Percentiles rank a stretch among this genome's conserved stretches.
Conservation (phyloP, 1,140 invertebrate genomes). For the Pseudomyrmex sp. region DNA sequence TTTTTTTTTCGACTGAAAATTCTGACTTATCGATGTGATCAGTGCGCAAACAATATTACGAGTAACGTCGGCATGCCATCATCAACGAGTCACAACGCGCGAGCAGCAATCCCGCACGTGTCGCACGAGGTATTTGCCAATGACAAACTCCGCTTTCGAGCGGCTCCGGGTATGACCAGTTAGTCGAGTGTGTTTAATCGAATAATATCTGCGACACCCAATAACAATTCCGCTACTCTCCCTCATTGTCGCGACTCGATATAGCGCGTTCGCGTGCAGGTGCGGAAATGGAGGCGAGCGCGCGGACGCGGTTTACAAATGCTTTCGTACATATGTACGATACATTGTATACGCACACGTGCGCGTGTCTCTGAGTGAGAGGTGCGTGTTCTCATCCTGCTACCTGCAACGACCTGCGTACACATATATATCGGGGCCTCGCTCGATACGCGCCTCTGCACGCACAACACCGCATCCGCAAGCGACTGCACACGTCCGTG, state of each 20-base stretch:
- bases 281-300: conserved; percentile 40
- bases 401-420: conserved; percentile 2
- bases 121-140: conserved; percentile 69
- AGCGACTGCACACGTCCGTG: conserved; percentile 32
- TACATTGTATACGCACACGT: background rate
- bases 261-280: conserved; percentile 8
- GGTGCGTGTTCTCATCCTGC: background rate
- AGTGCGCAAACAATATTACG: conserved; percentile 1
- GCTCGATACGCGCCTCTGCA: conserved; percentile 50
- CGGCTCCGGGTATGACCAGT: conserved; percentile 62
- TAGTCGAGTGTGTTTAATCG: conserved; percentile 69
- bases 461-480: conserved; percentile 43
- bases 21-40: conserved; percentile 25
- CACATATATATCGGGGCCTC: background rate
- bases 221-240: conserved; percentile 57
- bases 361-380: background rate
- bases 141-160: conserved; percentile 64
- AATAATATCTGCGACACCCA: conserved; percentile 65
- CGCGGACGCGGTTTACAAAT: conserved; percentile 1
- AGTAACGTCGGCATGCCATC: background rate
- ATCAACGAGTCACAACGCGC: conserved; percentile 34
- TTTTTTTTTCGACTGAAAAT: background rate
- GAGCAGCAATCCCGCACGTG: conserved; percentile 39
- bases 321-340: too few species aligned
- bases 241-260: conserved; percentile 23